Base-by-base conservation (phyloP, 2,797 vertebrate species). In the Lutjanus campechanus region DNA sequence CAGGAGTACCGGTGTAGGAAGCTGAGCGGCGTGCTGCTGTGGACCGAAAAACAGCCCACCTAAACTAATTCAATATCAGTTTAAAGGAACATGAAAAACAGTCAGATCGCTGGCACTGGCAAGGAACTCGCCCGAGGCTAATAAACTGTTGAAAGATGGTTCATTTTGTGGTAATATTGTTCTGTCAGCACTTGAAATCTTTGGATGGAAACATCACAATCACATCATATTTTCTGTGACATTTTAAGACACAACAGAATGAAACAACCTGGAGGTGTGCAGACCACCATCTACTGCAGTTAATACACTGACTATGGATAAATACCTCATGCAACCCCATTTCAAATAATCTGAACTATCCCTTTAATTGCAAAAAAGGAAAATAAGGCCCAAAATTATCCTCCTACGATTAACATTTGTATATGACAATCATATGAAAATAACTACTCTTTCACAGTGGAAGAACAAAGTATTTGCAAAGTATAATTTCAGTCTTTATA, bases 191-290 rank as follows among this genome's bases (percentile, higher is more conserved):
- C 13, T 47, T 56, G 43, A 67, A n/a, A 19, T 11, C 12, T 73
- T 76, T 77, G 51, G 5, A 73, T 61, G 53, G 44, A 81, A 79
- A 70, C 65, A 46, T 41, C 70, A 44, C 40, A 51, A 20, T 44
- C 16, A 29, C 44, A 50, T 68, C 22, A 13, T 63, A 69, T 74
- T 88, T 89, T 81, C 71, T 75, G 76, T 80, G 83, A 83, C 79
- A 72, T 80, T 84, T 78, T 19, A 76, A 59, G 19, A 75, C 60
- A 63, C 29, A 79, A 36, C 83, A 85, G 81, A 78, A 89, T 81
- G 83, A 19, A 43, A 70, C 58, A 47, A 47, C 12, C 13, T 15
- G 46, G 29, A 47, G 46, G 46, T 5, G 12, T 36, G 29, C 29
- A 36, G 46, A 47, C 46, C 46, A 1, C 46, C 46, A 47, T 47